Evolutionary conservation across 1,140 invertebrate species (phyloP).

Genomic region (Periplaneta americana): DNA sequence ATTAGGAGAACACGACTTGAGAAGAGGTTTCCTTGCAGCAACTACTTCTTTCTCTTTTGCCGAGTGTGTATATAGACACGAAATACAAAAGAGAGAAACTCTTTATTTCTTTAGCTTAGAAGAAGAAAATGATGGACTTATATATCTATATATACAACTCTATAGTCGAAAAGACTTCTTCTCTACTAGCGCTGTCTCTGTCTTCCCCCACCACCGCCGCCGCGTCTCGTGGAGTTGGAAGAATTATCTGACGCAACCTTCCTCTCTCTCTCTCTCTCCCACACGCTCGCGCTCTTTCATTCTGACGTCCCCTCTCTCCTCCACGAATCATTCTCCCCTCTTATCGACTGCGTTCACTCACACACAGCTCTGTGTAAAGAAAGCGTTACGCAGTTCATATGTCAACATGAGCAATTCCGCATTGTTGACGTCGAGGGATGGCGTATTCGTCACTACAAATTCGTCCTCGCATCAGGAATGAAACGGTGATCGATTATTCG

Average conservation of each 20-base stretch:
- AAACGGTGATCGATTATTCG: no score
- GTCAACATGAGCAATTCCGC: not conserved
- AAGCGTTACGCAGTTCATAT: not conserved
- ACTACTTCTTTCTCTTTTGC: not conserved
- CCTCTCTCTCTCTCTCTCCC: not conserved
- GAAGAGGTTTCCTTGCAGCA: not conserved
- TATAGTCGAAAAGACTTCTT: not conserved
- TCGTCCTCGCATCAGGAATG: no score
- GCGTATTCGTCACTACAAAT: no score
- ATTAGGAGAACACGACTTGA: not conserved
- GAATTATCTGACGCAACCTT: not conserved
- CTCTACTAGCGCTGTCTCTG: not conserved
- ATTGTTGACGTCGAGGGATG: no score
- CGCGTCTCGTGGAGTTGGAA: not conserved
- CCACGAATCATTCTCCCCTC: no score
- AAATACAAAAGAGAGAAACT: not conserved
- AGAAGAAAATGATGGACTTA: not conserved
- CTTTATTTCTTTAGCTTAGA: not conserved
- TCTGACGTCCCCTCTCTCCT: no score
- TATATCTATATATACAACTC: not conserved
- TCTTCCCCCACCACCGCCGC: not conserved
- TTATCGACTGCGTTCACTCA: no score
- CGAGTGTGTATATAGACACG: not conserved
- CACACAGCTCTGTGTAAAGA: not conserved
- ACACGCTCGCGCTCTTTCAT: not conserved